Evolutionary conservation across 2,113 vertebrate genomes (phyloP).

Genomic region (cat (Felis catus)): DNA sequence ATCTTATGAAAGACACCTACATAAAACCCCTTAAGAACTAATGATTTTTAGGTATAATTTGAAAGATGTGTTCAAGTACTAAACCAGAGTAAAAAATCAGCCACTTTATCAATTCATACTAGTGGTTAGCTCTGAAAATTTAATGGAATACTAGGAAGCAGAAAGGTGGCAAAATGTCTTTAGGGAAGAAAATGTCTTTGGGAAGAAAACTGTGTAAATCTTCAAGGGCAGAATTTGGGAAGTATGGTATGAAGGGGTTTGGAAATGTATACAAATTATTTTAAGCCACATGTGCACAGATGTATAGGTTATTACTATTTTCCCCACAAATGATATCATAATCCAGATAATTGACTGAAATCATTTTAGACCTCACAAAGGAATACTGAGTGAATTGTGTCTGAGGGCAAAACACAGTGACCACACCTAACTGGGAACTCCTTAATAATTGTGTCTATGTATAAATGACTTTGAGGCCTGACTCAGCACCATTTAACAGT

Average conservation of each 20-base stretch:
- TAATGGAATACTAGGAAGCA: neutral
- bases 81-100: constrained; percentile 17
- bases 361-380: neutral
- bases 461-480: neutral
- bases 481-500: neutral
- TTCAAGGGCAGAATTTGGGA: neutral
- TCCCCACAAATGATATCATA: neutral
- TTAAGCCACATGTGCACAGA: neutral
- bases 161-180: neutral
- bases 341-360: neutral
- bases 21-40: constrained; percentile 59
- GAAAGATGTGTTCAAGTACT: constrained; percentile 54
- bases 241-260: neutral
- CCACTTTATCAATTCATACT: constrained; percentile 8
- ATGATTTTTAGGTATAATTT: constrained; percentile 56
- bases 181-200: neutral
- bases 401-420: neutral
- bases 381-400: neutral
- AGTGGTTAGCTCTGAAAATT: neutral
- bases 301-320: neutral
- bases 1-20: constrained; percentile 51
- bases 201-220: neutral
- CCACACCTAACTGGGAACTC: rapidly evolving
- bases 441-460: neutral
- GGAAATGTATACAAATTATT: neutral